phyloP scores from a whole-genome alignment of 2,797 vertebrate genomes.

The Sebastes jordani region DNA sequence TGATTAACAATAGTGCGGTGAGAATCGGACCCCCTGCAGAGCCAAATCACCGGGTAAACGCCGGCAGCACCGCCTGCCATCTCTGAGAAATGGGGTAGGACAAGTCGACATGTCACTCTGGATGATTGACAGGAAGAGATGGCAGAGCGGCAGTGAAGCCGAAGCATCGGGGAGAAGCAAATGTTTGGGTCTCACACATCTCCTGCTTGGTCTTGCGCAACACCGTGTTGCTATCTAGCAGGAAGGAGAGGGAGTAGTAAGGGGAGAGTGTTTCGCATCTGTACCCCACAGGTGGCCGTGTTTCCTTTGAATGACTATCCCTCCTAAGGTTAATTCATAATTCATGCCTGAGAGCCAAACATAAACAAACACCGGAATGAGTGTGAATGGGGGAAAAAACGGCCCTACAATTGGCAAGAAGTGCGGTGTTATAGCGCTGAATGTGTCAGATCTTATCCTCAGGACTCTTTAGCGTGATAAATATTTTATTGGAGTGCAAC shows the following conservation, averaged over 20 bases:
- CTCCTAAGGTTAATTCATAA: slow-evolving; percentile 71
- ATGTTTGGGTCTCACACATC: slow-evolving; percentile 47
- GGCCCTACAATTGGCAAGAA: slow-evolving; percentile 42
- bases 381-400: slow-evolving; percentile 24
- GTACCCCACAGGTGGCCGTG: slow-evolving; percentile 61
- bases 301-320: slow-evolving; percentile 56
- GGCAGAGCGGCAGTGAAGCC: slow-evolving; percentile 43
- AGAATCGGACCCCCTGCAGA: slow-evolving; percentile 62
- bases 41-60: slow-evolving; percentile 68
- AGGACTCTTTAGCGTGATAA: slow-evolving; percentile 67
- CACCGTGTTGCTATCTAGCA: slow-evolving; percentile 15
- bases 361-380: slow-evolving; percentile 69
- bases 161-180: slow-evolving; percentile 52
- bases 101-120: slow-evolving; percentile 58
- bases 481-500: slow-evolving; percentile 72
- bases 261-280: slow-evolving; percentile 27
- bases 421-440: slow-evolving; percentile 58
- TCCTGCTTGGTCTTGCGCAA: slow-evolving; percentile 32
- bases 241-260: slow-evolving; percentile 13
- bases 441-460: slow-evolving; percentile 74
- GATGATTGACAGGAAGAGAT: slow-evolving; percentile 67
- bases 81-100: slow-evolving; percentile 51
- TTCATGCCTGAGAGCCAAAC: slow-evolving; percentile 66
- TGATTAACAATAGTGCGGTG: slow-evolving; percentile 70
- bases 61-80: slow-evolving; percentile 47